phyloP scores from a whole-genome alignment of 2,888 invertebrate genomes.

The Teleiodes luculella region DNA sequence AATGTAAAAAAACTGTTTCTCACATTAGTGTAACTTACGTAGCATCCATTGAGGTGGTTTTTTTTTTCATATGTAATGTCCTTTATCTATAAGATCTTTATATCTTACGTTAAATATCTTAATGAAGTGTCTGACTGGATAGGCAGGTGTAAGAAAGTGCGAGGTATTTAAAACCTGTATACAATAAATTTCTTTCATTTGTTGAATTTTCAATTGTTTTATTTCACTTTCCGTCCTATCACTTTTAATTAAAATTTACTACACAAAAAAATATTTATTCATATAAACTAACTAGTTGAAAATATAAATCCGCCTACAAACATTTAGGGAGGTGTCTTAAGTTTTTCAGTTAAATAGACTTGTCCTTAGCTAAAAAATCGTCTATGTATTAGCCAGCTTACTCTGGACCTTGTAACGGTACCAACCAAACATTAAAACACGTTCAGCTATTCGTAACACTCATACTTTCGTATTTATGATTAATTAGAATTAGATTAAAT shows the following conservation, averaged over 20 bases:
- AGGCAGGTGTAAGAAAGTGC: constrained; percentile 72
- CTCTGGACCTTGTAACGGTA: too few species aligned
- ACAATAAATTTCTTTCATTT: constrained; percentile 80
- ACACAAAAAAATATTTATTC: too few species aligned
- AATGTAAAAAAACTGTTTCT: constrained; percentile 43
- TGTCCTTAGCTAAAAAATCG: too few species aligned
- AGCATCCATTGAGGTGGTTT: constrained; percentile 56
- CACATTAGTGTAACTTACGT: constrained; percentile 60
- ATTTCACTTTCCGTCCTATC: constrained; percentile 37
- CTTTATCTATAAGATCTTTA: constrained; percentile 71
- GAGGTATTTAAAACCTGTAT: constrained; percentile 79
- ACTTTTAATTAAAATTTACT: background rate
- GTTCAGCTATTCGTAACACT: too few species aligned
- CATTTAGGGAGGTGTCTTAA: too few species aligned
- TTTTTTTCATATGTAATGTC: constrained; percentile 68
- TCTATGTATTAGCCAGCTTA: too few species aligned
- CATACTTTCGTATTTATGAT: too few species aligned
- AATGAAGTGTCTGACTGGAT: constrained; percentile 72
- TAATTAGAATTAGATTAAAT: too few species aligned
- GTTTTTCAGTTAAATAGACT: too few species aligned
- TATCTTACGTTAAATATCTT: constrained; percentile 73
- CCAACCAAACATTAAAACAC: too few species aligned
- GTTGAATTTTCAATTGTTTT: constrained; percentile 68
- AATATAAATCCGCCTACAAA: too few species aligned
- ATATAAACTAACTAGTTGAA: too few species aligned